Conservation (phyloP, 2,797 vertebrate genomes). For the Tarsius wallacei region DNA sequence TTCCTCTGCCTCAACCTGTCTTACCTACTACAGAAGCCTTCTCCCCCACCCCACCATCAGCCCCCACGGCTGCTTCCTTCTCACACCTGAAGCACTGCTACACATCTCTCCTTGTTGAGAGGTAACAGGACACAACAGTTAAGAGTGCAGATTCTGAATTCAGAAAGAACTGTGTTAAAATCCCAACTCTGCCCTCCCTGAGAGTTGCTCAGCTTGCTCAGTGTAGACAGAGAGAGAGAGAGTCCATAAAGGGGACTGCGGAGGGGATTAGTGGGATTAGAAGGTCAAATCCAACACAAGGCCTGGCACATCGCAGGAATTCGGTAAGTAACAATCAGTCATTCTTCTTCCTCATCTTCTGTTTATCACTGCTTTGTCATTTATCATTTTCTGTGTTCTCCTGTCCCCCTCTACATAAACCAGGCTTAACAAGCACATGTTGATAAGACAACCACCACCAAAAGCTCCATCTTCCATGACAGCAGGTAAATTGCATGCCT, state of each 20-base stretch:
- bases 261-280: not conserved
- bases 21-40: not conserved
- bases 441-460: not conserved
- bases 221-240: not conserved
- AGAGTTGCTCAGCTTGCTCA: not conserved
- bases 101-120: not conserved
- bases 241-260: not conserved
- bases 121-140: not conserved
- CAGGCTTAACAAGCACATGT: not conserved
- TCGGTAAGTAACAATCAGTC: not conserved
- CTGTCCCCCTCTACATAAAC: not conserved
- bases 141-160: not conserved
- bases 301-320: not conserved
- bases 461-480: not conserved
- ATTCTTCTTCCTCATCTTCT: not conserved
- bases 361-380: not conserved
- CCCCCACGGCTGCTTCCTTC: not conserved
- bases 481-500: not conserved
- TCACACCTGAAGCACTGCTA: not conserved
- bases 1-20: not conserved
- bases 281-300: not conserved
- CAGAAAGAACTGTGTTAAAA: slow-evolving; percentile 6
- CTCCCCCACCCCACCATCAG: not conserved
- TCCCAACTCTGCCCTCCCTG: not conserved
- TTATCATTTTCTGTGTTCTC: slow-evolving; percentile 3